Evolutionary conservation across 2,113 vertebrate species (phyloP).

Genomic region (Chauna torquata): DNA sequence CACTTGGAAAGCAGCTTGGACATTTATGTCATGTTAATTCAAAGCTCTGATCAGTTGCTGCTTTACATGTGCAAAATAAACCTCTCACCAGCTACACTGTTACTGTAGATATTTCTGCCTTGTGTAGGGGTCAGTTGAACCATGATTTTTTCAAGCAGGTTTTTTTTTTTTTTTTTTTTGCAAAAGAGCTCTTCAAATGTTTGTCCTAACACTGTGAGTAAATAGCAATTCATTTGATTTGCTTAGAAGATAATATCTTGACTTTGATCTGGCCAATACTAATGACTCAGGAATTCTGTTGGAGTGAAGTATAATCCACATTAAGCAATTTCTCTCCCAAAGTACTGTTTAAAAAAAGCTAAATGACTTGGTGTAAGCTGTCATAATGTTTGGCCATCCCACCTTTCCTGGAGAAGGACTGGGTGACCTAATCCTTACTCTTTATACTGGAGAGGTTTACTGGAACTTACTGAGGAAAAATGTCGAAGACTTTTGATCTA

Average conservation of each 20-base stretch:
- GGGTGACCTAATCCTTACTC: conserved; percentile 44
- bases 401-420: conserved; percentile 44
- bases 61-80: neutral
- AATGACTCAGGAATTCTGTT: neutral
- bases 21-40: neutral
- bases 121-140: neutral
- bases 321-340: conserved; percentile 12
- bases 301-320: neutral
- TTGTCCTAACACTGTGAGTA: neutral
- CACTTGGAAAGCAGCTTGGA: neutral
- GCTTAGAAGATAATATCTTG: neutral
- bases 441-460: conserved; percentile 3
- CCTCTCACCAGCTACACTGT: neutral
- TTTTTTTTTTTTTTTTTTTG: neutral
- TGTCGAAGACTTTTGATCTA: neutral
- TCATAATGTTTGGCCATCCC: conserved; percentile 14
- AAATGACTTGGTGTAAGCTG: conserved; percentile 11
- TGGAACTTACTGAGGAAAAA: conserved; percentile 22
- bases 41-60: neutral
- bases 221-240: neutral
- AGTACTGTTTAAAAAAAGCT: neutral
- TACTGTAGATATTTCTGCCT: neutral
- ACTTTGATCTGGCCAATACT: neutral
- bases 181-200: neutral
- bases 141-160: neutral